These are phyloP conservation scores for Cerceris rybyensis DNA, from an alignment of 2,888 invertebrate species.

Conservation along the genomic window DNA sequence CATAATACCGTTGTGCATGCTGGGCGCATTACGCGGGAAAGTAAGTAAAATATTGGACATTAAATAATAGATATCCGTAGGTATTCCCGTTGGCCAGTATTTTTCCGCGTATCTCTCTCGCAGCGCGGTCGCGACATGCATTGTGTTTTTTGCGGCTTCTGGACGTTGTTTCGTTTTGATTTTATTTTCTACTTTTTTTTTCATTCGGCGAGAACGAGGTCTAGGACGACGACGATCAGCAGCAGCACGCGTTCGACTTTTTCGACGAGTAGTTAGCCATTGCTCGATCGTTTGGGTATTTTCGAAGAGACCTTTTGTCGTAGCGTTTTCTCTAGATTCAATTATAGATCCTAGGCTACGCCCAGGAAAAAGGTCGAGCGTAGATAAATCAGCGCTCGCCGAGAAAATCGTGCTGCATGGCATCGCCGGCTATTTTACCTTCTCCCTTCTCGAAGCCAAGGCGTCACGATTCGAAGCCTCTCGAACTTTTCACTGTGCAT, in stretches of 20 bases:
- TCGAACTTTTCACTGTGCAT: constrained; percentile 23
- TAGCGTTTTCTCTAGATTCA: constrained; percentile 63
- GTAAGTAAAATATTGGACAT: constrained; percentile 16
- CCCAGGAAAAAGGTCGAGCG: constrained; percentile 46
- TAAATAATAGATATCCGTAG: constrained; percentile 14
- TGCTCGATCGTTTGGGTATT: constrained; percentile 17
- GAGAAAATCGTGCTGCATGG: constrained; percentile 33
- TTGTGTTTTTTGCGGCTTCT: background rate
- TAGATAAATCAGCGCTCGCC: constrained; percentile 48
- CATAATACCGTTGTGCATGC: background rate
- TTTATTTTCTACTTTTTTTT: background rate
- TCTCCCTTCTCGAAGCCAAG: constrained; percentile 29
- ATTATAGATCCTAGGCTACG: constrained; percentile 66
- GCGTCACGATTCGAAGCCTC: constrained; percentile 37
- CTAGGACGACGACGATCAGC: too few species aligned
- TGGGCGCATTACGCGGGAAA: constrained; percentile 1
- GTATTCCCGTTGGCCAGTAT: background rate
- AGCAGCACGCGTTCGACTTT: too few species aligned
- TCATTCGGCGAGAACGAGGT: too few species aligned
- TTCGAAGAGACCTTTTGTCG: constrained; percentile 44
- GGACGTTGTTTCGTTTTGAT: background rate
- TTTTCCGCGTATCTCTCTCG: background rate
- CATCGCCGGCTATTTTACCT: constrained; percentile 37
- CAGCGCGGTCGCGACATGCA: background rate
- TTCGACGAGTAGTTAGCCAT: too few species aligned